Evolutionary conservation across 2,113 vertebrate genomes (phyloP).

Genomic region (Thoracochromis brauschi): DNA sequence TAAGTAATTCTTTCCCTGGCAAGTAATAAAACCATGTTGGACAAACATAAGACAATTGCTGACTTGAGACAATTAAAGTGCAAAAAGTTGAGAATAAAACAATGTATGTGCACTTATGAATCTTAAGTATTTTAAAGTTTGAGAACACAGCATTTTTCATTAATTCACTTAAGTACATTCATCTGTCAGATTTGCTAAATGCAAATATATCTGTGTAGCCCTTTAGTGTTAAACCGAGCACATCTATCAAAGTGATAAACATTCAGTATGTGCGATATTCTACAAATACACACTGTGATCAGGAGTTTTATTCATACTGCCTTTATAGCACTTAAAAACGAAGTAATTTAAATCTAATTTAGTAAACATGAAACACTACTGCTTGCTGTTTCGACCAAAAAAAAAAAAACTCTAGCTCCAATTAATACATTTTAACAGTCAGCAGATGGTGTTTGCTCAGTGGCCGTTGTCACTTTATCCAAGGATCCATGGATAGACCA

Average conservation of each 20-base stretch:
- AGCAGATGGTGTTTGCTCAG: neutral
- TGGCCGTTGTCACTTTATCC: neutral
- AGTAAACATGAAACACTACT: neutral
- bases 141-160: neutral
- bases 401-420: neutral
- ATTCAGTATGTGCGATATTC: neutral
- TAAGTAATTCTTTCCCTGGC: neutral
- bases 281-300: neutral
- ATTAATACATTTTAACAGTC: neutral
- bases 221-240: neutral
- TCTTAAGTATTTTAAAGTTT: neutral
- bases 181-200: neutral
- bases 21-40: neutral
- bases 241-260: neutral
- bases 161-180: neutral
- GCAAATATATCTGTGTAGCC: neutral
- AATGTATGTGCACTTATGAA: neutral
- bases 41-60: neutral
- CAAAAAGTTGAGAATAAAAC: neutral
- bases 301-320: neutral
- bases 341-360: neutral
- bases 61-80: neutral
- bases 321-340: fast-evolving
- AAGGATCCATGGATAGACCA: neutral
- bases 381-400: neutral